These are phyloP conservation scores for Anomalospiza imberbis DNA, from an alignment of 2,797 vertebrate genomes.

Conservation along the genomic window DNA sequence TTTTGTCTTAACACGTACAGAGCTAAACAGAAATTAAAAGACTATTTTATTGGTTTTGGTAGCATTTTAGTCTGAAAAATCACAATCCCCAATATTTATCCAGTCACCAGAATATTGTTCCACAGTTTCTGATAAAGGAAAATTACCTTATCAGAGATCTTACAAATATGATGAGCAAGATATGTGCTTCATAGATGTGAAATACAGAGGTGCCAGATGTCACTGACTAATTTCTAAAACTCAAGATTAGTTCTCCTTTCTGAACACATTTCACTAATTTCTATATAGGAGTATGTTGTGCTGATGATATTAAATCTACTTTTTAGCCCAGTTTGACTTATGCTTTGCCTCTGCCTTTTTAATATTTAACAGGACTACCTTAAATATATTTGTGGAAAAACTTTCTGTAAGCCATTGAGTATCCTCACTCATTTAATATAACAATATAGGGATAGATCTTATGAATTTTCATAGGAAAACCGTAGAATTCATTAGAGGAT, in stretches of 20 bases:
- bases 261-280: background rate
- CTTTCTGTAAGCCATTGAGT: background rate
- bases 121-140: background rate
- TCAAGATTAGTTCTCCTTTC: background rate
- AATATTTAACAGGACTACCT: background rate
- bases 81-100: background rate
- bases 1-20: background rate
- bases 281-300: background rate
- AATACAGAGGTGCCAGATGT: background rate
- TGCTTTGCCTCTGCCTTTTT: background rate
- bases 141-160: background rate
- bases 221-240: background rate
- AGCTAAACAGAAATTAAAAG: background rate
- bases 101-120: background rate
- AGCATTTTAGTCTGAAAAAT: background rate
- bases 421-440: background rate
- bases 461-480: background rate
- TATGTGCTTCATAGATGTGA: background rate
- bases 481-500: background rate
- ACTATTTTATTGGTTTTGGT: background rate
- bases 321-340: background rate
- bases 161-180: background rate
- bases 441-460: background rate
- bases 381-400: background rate
- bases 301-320: background rate